Conservation (phyloP, 1,140 invertebrate genomes). For the Diuraphis noxia region DNA sequence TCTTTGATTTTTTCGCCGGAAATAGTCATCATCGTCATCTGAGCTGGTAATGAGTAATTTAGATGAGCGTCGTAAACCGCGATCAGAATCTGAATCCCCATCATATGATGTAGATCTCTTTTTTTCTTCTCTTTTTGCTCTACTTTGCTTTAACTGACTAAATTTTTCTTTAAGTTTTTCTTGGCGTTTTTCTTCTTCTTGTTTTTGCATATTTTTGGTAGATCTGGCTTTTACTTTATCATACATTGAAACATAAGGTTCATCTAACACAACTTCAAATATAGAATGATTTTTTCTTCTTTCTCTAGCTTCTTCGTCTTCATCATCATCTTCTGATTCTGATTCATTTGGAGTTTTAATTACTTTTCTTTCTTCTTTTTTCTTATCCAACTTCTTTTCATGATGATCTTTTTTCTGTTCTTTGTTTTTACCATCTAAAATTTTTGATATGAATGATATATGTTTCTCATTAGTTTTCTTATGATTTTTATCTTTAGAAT, state of each 20-base stretch:
- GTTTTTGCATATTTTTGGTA: constrained; percentile 87
- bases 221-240: constrained; percentile 96
- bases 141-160: constrained; percentile 81
- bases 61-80: constrained; percentile 56
- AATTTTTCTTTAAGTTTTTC: constrained; percentile 88
- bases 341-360: constrained; percentile 54
- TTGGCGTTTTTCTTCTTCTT: constrained; percentile 84
- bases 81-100: constrained; percentile 72
- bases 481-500: constrained; percentile 38
- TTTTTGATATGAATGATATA: constrained; percentile 60
- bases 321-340: constrained; percentile 58
- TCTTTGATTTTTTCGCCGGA: constrained; percentile 41
- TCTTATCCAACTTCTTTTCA: constrained; percentile 56
- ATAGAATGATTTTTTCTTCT: constrained; percentile 79
- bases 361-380: constrained; percentile 42
- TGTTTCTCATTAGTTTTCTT: constrained; percentile 44
- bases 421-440: constrained; percentile 55
- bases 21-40: constrained; percentile 57
- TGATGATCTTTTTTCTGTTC: constrained; percentile 60
- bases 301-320: constrained; percentile 70
- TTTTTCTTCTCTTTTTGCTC: constrained; percentile 82
- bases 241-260: constrained; percentile 96
- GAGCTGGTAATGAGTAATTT: constrained; percentile 58
- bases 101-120: constrained; percentile 85
- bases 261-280: constrained; percentile 87